phyloP scores from a whole-genome alignment of 2,113 vertebrate genomes.

The Chitala chitala region DNA sequence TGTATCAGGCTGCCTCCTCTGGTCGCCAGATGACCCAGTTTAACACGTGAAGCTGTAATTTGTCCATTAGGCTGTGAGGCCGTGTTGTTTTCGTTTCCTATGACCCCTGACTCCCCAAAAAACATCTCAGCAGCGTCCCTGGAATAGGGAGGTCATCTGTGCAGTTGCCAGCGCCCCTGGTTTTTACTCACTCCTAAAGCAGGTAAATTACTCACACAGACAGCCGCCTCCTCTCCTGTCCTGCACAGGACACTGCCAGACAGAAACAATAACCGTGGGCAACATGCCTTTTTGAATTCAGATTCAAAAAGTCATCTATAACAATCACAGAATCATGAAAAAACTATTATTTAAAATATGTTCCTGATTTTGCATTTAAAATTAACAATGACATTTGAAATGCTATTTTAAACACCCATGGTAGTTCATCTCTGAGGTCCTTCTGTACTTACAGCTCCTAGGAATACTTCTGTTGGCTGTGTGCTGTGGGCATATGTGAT shows the following conservation, averaged over 20 bases:
- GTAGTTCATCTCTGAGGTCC: not conserved
- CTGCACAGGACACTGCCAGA: conserved; percentile 29
- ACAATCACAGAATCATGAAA: not conserved
- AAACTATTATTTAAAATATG: not conserved
- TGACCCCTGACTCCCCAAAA: conserved; percentile 11
- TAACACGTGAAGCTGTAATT: not conserved
- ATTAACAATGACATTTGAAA: too few relatives aligned
- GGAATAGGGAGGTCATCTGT: conserved; percentile 42
- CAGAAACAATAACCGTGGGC: not conserved
- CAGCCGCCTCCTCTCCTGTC: conserved; percentile 35
- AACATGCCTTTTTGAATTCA: conserved; percentile 1
- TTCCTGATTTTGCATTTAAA: not conserved
- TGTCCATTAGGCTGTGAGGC: not conserved
- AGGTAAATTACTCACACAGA: conserved; percentile 44
- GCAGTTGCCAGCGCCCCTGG: conserved; percentile 24
- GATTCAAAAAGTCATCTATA: conserved; percentile 3
- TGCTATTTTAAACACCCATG: not conserved
- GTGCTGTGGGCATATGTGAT: not conserved
- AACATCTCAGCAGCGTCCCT: conserved; percentile 23
- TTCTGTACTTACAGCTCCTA: not conserved
- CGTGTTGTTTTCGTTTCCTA: conserved; percentile 16
- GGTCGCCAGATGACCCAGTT: not conserved
- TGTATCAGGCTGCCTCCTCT: too few relatives aligned
- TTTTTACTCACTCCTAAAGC: conserved; percentile 49
- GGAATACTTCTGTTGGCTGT: not conserved